Conservation (phyloP, 2,797 vertebrate genomes). For the Halcyon badia region DNA sequence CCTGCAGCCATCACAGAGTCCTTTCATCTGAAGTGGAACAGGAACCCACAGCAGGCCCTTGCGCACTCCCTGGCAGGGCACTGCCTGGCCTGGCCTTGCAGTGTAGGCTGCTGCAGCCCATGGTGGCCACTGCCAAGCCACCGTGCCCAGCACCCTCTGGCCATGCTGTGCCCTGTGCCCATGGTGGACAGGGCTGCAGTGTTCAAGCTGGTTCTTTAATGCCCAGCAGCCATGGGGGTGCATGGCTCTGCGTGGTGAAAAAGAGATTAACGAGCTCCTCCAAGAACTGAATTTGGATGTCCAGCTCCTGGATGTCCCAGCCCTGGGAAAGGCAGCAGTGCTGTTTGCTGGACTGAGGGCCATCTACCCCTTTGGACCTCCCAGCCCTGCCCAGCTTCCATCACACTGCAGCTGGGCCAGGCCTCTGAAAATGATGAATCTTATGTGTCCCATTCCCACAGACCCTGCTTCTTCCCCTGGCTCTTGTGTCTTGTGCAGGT, state of each 20-base stretch:
- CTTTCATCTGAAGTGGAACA: not conserved
- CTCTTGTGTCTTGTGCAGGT: not conserved
- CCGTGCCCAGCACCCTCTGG: not conserved
- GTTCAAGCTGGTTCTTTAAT: not conserved
- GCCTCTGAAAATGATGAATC: not conserved
- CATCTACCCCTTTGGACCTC: not conserved
- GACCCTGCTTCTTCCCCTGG: not conserved
- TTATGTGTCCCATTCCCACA: not conserved
- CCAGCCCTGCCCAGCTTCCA: not conserved
- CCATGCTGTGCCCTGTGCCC: not conserved
- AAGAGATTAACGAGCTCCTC: not conserved
- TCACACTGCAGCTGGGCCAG: not conserved
- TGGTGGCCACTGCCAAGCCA: not conserved
- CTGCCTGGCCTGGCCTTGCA: not conserved
- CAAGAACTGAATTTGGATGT: not conserved
- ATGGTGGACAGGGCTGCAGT: not conserved
- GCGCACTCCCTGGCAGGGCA: not conserved
- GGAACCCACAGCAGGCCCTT: not conserved
- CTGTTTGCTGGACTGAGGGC: not conserved
- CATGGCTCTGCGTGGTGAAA: not conserved
- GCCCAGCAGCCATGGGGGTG: not conserved
- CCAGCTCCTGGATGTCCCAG: not conserved
- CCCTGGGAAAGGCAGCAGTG: not conserved
- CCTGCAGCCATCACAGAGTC: not conserved
- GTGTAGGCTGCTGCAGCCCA: not conserved